phyloP scores from a whole-genome alignment of 2,113 vertebrate genomes.

The Psophia crepitans region DNA sequence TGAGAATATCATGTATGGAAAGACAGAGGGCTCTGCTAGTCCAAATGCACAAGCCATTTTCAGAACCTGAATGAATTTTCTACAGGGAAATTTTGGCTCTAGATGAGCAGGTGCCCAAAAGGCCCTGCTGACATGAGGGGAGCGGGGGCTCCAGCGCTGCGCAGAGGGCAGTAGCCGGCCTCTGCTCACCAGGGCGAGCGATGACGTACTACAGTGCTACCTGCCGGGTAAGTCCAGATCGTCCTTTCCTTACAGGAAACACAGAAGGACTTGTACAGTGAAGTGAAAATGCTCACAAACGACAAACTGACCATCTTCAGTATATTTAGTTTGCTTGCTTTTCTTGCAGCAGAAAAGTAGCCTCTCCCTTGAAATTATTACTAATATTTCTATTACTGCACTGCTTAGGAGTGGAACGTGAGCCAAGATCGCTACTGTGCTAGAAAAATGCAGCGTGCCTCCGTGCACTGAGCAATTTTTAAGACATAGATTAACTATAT shows the following conservation, averaged over 20 bases:
- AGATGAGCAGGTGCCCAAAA: background rate
- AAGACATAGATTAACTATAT: background rate
- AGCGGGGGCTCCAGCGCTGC: background rate
- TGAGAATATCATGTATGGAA: background rate
- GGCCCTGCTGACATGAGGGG: background rate
- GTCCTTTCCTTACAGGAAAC: background rate
- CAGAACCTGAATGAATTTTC: background rate
- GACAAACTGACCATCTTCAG: background rate
- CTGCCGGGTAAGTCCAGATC: background rate
- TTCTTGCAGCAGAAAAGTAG: background rate
- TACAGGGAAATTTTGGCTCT: background rate
- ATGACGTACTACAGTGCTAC: fast-evolving
- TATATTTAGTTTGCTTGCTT: background rate
- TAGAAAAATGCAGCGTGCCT: background rate
- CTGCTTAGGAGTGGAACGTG: background rate
- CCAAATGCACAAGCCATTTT: background rate
- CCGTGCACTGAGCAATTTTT: background rate
- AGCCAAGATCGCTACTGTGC: background rate
- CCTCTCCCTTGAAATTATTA: background rate
- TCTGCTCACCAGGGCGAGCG: fast-evolving
- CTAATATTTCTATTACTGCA: background rate
- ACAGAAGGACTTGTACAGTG: background rate
- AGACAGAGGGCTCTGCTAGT: background rate
- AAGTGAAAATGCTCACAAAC: background rate
- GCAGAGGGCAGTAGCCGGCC: background rate